Conservation (phyloP, 2,888 invertebrate species). For the Trichopoda pennipes region DNA sequence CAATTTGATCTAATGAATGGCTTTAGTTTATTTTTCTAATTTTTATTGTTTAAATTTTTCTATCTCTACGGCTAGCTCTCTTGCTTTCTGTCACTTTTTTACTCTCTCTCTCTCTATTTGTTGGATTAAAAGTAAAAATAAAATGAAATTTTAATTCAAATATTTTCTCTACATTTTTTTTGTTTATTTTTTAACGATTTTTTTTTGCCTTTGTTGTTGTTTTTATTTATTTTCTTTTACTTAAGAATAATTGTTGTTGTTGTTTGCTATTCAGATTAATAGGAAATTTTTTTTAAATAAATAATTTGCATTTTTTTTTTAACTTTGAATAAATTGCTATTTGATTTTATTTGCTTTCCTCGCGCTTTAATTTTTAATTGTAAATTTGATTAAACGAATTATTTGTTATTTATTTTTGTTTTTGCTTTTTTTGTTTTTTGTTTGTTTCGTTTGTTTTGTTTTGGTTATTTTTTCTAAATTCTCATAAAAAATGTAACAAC, state of each 20-base stretch:
- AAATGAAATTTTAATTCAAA: constrained; percentile 49
- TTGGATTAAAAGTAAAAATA: constrained; percentile 31
- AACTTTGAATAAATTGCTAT: constrained; percentile 58
- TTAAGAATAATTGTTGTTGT: constrained; percentile 56
- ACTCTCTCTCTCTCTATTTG: constrained; percentile 6
- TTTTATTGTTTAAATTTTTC: constrained; percentile 1
- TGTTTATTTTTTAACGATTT: constrained; percentile 35
- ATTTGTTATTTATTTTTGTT: background rate
- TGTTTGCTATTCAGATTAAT: constrained; percentile 57
- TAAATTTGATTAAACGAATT: constrained; percentile 62
- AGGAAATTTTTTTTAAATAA: constrained; percentile 60
- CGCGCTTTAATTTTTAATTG: constrained; percentile 39
- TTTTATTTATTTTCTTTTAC: too few relatives aligned
- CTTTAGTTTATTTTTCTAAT: constrained; percentile 1
- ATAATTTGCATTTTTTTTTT: constrained; percentile 49
- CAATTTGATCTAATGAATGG: constrained; percentile 14
- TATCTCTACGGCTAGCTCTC: background rate
- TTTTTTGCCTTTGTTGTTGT: constrained; percentile 33
- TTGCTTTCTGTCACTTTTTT: constrained; percentile 7
- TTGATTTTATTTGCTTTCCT: constrained; percentile 59
- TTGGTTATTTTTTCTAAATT: constrained; percentile 63
- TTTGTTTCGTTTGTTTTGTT: too few relatives aligned
- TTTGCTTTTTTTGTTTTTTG: constrained; percentile 33
- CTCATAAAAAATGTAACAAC: constrained; percentile 69
- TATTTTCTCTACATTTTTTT: constrained; percentile 54